Evolutionary conservation across 2,797 vertebrate genomes (phyloP).

Genomic region (Mastacembelus armatus): DNA sequence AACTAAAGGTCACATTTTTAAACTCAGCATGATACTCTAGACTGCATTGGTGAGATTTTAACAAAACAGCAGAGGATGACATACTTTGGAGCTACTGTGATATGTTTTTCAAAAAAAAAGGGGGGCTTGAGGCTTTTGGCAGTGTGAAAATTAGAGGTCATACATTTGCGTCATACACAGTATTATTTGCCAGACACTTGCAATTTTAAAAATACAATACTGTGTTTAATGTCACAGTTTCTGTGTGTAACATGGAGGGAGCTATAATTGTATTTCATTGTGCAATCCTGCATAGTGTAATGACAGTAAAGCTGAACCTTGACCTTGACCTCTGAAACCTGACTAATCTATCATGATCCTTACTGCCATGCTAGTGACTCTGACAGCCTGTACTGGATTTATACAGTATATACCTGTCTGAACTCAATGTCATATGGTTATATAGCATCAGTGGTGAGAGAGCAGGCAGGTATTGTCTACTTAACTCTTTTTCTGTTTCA

Average conservation of each 20-base stretch:
- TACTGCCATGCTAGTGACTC: no score
- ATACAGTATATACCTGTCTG: no score
- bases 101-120: neutral
- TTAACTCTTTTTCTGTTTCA: no score
- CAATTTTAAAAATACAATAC: no score
- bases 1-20: conserved; percentile 53
- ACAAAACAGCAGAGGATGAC: neutral
- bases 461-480: no score
- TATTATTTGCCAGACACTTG: no score
- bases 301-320: neutral
- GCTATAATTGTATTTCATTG: neutral
- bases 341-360: no score
- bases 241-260: neutral
- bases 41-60: conserved; percentile 13
- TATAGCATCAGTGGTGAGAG: no score
- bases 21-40: conserved; percentile 5
- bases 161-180: no score
- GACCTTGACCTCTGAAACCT: neutral
- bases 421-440: no score
- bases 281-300: neutral
- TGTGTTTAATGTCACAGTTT: no score
- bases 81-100: neutral
- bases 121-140: neutral
- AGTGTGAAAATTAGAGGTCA: neutral
- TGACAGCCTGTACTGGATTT: no score